phyloP scores from a whole-genome alignment of 2,888 invertebrate genomes.

The Clostera curtula region DNA sequence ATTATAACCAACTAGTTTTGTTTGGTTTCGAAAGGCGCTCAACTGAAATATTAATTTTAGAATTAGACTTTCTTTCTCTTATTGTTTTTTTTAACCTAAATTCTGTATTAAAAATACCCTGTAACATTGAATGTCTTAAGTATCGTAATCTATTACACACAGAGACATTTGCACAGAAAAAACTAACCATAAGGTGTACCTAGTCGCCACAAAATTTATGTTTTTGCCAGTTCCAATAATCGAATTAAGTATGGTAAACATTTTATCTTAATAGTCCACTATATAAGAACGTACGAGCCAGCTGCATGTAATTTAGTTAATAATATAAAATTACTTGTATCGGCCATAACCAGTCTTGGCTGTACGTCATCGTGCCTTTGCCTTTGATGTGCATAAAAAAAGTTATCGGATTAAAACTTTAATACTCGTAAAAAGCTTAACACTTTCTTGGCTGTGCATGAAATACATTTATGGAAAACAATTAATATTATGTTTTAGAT shows the following conservation, averaged over 20 bases:
- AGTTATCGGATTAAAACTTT: constrained; percentile 13
- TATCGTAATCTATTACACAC: too few species aligned
- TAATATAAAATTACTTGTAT: constrained; percentile 57
- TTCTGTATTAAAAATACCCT: too few species aligned
- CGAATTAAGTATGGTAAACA: constrained; percentile 64
- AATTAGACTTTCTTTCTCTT: too few species aligned
- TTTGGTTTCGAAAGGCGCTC: too few species aligned
- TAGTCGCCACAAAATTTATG: constrained; percentile 19
- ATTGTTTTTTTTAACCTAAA: too few species aligned
- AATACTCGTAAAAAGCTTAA: constrained; percentile 12
- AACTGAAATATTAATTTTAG: too few species aligned
- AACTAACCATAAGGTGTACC: constrained; percentile 11
- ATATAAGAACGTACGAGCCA: constrained; percentile 35
- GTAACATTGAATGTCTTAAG: too few species aligned
- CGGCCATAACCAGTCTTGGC: constrained; percentile 38
- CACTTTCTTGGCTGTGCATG: constrained; percentile 11
- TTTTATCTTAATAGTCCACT: constrained; percentile 49
- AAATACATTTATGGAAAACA: too few species aligned
- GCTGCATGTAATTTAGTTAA: constrained; percentile 61
- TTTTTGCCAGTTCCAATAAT: constrained; percentile 46
- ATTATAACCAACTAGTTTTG: too few species aligned
- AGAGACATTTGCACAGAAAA: constrained; percentile 13
- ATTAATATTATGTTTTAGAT: too few species aligned
- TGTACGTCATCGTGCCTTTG: constrained; percentile 22
- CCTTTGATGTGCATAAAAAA: constrained; percentile 14